Evolutionary conservation across 2,888 invertebrate genomes (phyloP), one percentile per base, ranked within the genome.

Genomic region (Epicampocera succincta): DNA sequence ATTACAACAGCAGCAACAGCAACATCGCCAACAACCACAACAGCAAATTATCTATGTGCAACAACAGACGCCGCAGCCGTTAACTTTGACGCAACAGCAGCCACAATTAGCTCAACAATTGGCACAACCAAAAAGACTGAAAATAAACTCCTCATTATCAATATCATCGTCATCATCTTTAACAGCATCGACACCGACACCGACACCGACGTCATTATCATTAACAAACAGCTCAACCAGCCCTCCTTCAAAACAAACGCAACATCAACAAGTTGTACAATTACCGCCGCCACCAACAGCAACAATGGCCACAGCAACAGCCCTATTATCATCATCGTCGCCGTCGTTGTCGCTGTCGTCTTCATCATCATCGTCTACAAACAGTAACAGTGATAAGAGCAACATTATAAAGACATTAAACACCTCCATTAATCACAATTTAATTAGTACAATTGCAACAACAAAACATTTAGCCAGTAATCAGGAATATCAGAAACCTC

Each of bases 41-140:
- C 73, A 79, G 25, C 85, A 83, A 77, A 84, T 84, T 40, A 83
- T 84, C n/a, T 83, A 83, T 74, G 79, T 82, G 58, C 79, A 85
- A 56, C 83, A 83, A 56, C 85, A 85, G 69, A 83, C 74, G 56
- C 80, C 66, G 66, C 83, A 65, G 60, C 50, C 52, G 63, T 74
- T 74, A 48, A 66, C 74, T 13, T 66, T 74, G 66, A 74, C 56
- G 60, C 73, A 76, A 66, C 73, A 72, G 65, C 76, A 76, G 60
- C 83, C 74, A 25, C 81, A 83, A 68, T 84, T 84, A 52, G 83
- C 84, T 69, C 85, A 87, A 73, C 85, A 78, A 69, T 73, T 81
- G 77, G 83, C 84, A 71, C 89, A 89, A 89, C 89, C 87, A 80
- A 88, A 89, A 88, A 89, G 90, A 89, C 89, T 90, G 89, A 89